Percentiles rank a stretch among this genome's conserved stretches.
Evolutionary conservation across 2,888 invertebrate species (phyloP).

Genomic region (Caenorhabditis angaria): DNA sequence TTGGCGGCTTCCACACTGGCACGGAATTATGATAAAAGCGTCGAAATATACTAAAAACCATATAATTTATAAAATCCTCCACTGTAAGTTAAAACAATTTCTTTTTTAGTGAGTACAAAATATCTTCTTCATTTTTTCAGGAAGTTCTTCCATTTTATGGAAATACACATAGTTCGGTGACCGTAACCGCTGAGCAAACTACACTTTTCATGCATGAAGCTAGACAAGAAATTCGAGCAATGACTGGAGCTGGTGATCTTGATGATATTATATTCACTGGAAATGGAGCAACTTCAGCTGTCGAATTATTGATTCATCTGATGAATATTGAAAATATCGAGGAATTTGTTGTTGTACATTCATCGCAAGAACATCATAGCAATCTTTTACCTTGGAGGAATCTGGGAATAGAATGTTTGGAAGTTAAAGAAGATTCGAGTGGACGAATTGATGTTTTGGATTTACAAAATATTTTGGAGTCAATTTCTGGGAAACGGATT

Average conservation of each 20-base stretch:
- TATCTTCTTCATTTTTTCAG: constrained; percentile 1
- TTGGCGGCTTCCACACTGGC: no score
- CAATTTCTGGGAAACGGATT: constrained; percentile 76
- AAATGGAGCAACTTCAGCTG: constrained; percentile 82
- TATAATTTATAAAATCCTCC: no score
- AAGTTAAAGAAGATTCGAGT: constrained; percentile 27
- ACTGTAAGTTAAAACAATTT: no score
- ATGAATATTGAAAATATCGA: constrained; percentile 14
- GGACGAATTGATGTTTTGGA: constrained; percentile 31
- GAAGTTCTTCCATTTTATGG: constrained; percentile 81
- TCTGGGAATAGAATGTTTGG: constrained; percentile 74
- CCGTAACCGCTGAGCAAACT: constrained; percentile 86
- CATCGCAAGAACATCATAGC: constrained; percentile 80
- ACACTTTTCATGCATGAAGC: constrained; percentile 83
- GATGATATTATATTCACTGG: constrained; percentile 83
- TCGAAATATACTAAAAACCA: no score
- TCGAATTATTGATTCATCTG: constrained; percentile 78
- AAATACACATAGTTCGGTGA: constrained; percentile 84
- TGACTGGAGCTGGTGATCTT: constrained; percentile 83
- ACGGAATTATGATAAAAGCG: no score
- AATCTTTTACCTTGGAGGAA: constrained; percentile 86
- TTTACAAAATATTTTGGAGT: constrained; percentile 17
- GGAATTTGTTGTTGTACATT: constrained; percentile 48
- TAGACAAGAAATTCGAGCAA: constrained; percentile 82
- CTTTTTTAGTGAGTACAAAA: not conserved